These are phyloP conservation scores for Rhagonycha fulva DNA, from an alignment of 2,888 invertebrate genomes.

Conservation along the genomic window DNA sequence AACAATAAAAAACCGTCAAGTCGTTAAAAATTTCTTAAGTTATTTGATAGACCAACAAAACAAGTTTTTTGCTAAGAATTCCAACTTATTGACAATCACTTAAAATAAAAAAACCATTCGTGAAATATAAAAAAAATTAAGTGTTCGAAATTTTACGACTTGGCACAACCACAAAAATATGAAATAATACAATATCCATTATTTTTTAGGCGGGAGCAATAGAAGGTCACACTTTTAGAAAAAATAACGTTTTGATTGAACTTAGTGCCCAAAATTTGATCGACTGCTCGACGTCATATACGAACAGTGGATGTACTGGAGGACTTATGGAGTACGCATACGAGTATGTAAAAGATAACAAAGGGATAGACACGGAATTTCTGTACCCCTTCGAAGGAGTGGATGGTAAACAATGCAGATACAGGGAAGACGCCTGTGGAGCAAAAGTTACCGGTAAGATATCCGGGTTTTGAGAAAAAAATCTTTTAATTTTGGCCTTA, in stretches of 20 bases:
- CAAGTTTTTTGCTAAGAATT: too few species aligned
- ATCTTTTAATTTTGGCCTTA: slow-evolving; percentile 41
- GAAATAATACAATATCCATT: slow-evolving; percentile 56
- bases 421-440: slow-evolving; percentile 31
- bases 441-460: slow-evolving; percentile 34
- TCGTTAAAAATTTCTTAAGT: too few species aligned
- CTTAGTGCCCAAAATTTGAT: slow-evolving; percentile 62
- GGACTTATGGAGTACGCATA: slow-evolving; percentile 60
- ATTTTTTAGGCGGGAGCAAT: slow-evolving; percentile 60
- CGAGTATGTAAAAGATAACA: slow-evolving; percentile 56
- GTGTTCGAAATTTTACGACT: too few species aligned
- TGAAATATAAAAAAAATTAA: too few species aligned
- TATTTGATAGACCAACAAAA: too few species aligned
- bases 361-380: slow-evolving; percentile 62
- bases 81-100: too few species aligned
- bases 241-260: slow-evolving; percentile 56
- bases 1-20: too few species aligned
- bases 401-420: slow-evolving; percentile 36
- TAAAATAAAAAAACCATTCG: too few species aligned
- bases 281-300: slow-evolving; percentile 59
- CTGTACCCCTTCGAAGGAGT: slow-evolving; percentile 59
- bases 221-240: slow-evolving; percentile 59
- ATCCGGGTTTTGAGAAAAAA: neutral
- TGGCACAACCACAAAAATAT: neutral
- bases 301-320: slow-evolving; percentile 60